Evolutionary conservation across 2,888 invertebrate genomes (phyloP).

Genomic region (Apeira syringaria): DNA sequence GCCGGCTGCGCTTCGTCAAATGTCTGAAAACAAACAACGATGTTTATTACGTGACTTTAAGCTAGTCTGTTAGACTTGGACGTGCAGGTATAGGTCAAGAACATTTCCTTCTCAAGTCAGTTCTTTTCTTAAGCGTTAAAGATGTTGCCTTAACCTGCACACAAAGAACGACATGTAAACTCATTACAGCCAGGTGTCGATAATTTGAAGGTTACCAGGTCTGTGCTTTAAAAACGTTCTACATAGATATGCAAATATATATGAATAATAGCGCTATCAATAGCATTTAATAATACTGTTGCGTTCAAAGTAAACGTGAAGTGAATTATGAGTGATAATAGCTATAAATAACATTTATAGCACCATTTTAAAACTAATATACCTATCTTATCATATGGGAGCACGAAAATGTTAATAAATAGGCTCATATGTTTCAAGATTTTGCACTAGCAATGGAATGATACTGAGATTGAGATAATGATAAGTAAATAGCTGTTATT

Average conservation of each 20-base stretch:
- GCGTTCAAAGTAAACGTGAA: background rate
- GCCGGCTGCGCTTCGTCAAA: constrained; percentile 46
- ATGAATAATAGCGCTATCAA: background rate
- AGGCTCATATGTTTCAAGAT: constrained; percentile 9
- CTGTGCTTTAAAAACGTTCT: too few relatives aligned
- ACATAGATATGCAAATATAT: too few relatives aligned
- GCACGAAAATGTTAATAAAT: constrained; percentile 13
- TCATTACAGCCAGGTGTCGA: too few relatives aligned
- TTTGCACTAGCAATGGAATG: constrained; percentile 36
- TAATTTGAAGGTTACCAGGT: too few relatives aligned
- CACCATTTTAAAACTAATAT: constrained; percentile 6
- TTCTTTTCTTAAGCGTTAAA: constrained; percentile 10
- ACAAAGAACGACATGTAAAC: too few relatives aligned
- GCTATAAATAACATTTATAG: constrained; percentile 10
- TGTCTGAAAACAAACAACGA: constrained; percentile 44
- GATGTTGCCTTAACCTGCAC: too few relatives aligned
- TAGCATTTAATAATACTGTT: background rate
- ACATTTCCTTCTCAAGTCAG: constrained; percentile 23
- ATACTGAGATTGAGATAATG: constrained; percentile 40
- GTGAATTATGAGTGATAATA: constrained; percentile 4
- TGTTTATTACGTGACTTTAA: constrained; percentile 22
- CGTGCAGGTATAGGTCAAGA: constrained; percentile 25
- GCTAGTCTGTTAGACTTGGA: constrained; percentile 2
- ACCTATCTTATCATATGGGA: constrained; percentile 17
- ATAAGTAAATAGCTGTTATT: constrained; percentile 32